Percentiles rank a stretch among this genome's conserved stretches.
These are phyloP conservation scores for Ctenicera cuprea DNA, from an alignment of 2,888 invertebrate species.

Conservation along the genomic window DNA sequence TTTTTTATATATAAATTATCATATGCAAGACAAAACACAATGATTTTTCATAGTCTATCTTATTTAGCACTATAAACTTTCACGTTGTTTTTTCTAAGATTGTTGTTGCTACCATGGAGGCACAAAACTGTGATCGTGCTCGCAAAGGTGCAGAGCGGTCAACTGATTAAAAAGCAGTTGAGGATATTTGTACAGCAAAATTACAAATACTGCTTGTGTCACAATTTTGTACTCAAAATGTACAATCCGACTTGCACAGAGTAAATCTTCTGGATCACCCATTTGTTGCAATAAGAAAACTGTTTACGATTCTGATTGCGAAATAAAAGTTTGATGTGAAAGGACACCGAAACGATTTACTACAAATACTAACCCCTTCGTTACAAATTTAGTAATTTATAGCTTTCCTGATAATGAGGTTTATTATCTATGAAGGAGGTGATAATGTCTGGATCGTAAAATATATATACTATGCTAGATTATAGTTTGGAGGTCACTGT, in stretches of 20 bases:
- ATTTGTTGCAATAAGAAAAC: constrained; percentile 19
- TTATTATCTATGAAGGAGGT: constrained; percentile 19
- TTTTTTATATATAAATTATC: constrained; percentile 21
- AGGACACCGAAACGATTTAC: background rate
- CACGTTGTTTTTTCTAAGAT: constrained; percentile 7
- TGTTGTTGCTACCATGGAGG: constrained; percentile 67
- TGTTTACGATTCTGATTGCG: background rate
- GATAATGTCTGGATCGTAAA: constrained; percentile 15
- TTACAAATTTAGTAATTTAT: constrained; percentile 32
- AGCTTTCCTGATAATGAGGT: constrained; percentile 5
- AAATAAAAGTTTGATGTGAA: too few relatives aligned
- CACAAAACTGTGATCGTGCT: constrained; percentile 69
- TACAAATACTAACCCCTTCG: constrained; percentile 24
- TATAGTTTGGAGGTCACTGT: constrained; percentile 7
- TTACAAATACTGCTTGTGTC: constrained; percentile 12
- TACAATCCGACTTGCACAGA: constrained; percentile 35
- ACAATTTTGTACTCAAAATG: constrained; percentile 28
- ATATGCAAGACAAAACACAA: constrained; percentile 5
- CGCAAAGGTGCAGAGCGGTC: constrained; percentile 60
- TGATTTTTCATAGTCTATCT: constrained; percentile 29
- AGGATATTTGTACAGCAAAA: background rate
- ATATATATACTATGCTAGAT: background rate
- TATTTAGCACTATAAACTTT: background rate
- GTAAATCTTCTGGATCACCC: constrained; percentile 30
- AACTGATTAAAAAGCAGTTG: background rate